A percentile compares a stretch with the other conserved stretches of the same genome.
Conservation (phyloP, 2,888 invertebrate species). For the Pseudolycoriella hygida region DNA sequence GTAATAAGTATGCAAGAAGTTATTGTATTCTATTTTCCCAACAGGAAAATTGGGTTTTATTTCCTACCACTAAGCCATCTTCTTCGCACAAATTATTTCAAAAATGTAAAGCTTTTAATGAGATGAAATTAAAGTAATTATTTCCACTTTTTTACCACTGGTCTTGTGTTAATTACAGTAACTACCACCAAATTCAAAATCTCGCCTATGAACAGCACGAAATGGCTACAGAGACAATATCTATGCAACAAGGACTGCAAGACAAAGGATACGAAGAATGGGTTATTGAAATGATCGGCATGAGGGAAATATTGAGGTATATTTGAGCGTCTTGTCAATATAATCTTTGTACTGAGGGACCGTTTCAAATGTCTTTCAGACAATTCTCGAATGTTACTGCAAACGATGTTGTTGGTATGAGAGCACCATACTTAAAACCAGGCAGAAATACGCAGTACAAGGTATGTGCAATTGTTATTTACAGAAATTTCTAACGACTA, state of each 20-base stretch:
- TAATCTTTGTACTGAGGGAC: no score
- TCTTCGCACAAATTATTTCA: no score
- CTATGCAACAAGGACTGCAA: conserved; percentile 64
- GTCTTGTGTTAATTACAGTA: conserved; percentile 33
- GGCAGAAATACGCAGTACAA: conserved; percentile 84
- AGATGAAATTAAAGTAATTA: not conserved
- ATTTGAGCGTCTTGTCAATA: no score
- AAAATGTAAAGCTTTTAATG: no score
- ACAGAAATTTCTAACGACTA: no score
- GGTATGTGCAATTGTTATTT: conserved; percentile 28
- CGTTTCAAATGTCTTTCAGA: not conserved
- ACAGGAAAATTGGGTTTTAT: no score
- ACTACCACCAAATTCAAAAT: conserved; percentile 84
- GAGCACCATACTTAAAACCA: conserved; percentile 83
- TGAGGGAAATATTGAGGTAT: conserved; percentile 62
- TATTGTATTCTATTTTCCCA: no score
- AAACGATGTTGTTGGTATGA: conserved; percentile 67
- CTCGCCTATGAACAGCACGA: conserved; percentile 82
- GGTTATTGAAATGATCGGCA: conserved; percentile 87
- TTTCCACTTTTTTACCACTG: not conserved
- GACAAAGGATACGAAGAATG: conserved; percentile 84
- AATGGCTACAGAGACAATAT: conserved; percentile 43
- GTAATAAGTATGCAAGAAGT: no score
- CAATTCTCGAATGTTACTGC: conserved; percentile 68
- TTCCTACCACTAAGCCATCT: no score